Evolutionary conservation across 2,797 vertebrate species (phyloP), one percentile per base, ranked within the genome.

Genomic region (Scyliorhinus canicula): DNA sequence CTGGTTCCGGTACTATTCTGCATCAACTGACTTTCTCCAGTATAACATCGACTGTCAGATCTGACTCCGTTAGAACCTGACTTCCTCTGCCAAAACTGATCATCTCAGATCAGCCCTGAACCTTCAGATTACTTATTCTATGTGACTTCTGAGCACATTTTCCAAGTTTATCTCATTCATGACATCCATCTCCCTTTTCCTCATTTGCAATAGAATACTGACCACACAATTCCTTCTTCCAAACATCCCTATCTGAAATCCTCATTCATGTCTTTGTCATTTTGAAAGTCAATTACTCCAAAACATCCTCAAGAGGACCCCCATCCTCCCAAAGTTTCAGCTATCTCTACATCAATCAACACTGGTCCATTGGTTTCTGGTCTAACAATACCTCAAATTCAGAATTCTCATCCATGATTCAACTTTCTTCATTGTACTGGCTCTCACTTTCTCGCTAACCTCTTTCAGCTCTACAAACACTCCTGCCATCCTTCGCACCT

Each of bases 401-500:
- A 60, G 16, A 90, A n/a, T 40, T 31, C 14, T 57, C 31, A 88
- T 31, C 52, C 31, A 35, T 31, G 50, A 50, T 50, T 50, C 14
- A 35, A 86, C 57, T 60, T n/a, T 40, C 55, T 60, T 90, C 12
- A n/a, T 90, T 57, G 35, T 16, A 60, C 57, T 90, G 57, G 16
- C 35, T 55, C 86, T 86, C 47, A 84, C 52, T 88, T 12, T 19
- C 19, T 52, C 8, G 35, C 28, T n/a, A 57, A 35, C 31, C 3
- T 31, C 14, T 14, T 88, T 52, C 14, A 52, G 28, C 28, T 47
- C 8, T 14, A 31, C 14, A 40, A 79, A 19, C 4, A 19, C 0
- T 40, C 7, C 82, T 12, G 1, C 28, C 26, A 5, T 52, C 14
- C 12, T 4, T 0, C 14, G 1, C 6, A 6, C 1, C 35, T 0